Percentiles rank a stretch among this genome's conserved stretches.
phyloP scores from a whole-genome alignment of 2,113 vertebrate species.

The Anhinga rufa region DNA sequence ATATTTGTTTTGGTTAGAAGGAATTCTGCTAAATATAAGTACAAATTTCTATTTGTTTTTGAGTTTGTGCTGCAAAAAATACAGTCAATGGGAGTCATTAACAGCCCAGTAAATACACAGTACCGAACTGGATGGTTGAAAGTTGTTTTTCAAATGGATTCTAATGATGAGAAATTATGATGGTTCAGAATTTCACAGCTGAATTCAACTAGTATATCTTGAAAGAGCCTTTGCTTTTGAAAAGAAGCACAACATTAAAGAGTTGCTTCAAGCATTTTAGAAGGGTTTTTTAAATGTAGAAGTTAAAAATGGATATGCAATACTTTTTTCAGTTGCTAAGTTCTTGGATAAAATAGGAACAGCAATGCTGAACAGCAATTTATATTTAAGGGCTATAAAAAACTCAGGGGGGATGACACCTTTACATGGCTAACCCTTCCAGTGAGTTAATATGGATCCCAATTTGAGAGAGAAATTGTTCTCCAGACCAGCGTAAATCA shows the following conservation, averaged over 20 bases:
- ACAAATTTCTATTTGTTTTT: background rate
- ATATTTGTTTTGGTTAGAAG: background rate
- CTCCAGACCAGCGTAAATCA: background rate
- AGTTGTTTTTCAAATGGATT: background rate
- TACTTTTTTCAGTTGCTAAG: background rate
- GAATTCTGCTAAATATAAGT: background rate
- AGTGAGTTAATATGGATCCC: background rate
- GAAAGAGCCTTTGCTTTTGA: slow-evolving; percentile 1
- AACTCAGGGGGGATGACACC: too few relatives aligned
- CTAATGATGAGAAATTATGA: background rate
- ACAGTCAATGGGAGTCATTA: background rate
- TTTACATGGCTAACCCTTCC: background rate
- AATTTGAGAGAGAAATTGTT: background rate
- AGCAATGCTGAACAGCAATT: background rate
- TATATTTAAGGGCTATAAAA: background rate
- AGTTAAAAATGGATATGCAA: background rate
- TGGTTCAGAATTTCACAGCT: background rate
- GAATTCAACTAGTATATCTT: background rate
- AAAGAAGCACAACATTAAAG: background rate
- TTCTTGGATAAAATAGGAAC: background rate
- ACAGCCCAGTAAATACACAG: background rate
- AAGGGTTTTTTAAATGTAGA: background rate
- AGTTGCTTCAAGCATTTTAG: background rate
- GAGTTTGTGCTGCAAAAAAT: background rate
- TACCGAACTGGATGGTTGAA: background rate